Percentiles rank a stretch among this genome's conserved stretches.
Conservation (phyloP, 2,113 vertebrate genomes). For the Scytalopus superciliaris region DNA sequence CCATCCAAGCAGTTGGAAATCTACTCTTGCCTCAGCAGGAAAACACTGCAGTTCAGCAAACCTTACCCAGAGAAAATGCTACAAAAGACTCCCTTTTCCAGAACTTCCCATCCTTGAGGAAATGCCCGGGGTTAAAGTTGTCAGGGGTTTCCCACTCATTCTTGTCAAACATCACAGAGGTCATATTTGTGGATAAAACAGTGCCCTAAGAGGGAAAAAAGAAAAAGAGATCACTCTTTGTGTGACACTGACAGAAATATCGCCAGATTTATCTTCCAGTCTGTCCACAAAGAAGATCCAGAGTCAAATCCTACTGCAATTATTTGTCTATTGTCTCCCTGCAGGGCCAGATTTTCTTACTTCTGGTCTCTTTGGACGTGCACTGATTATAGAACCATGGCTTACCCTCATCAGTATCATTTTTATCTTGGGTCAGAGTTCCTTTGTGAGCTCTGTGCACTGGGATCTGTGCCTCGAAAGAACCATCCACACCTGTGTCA, state of each 20-base stretch:
- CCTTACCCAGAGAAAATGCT: constrained; percentile 84
- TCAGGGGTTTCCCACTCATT: constrained; percentile 79
- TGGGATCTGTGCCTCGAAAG: neutral
- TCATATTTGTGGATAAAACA: constrained; percentile 24
- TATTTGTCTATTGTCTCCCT: accelerated
- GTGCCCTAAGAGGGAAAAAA: constrained; percentile 68
- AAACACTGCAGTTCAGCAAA: neutral
- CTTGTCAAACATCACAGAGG: constrained; percentile 80
- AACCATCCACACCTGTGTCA: too few relatives aligned
- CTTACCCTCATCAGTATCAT: neutral
- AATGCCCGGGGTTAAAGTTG: constrained; percentile 83
- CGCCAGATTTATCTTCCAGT: neutral
- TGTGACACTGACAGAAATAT: neutral
- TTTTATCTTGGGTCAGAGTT: neutral
- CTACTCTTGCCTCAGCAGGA: accelerated
- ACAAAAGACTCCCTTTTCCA: constrained; percentile 78
- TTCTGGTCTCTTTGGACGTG: too few relatives aligned
- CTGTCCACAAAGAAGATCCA: neutral
- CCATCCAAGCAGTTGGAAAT: accelerated
- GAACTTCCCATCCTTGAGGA: constrained; percentile 84
- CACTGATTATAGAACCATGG: neutral
- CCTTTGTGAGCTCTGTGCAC: neutral
- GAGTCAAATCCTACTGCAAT: neutral
- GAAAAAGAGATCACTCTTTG: neutral
- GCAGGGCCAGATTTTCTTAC: neutral